Base-by-base conservation (phyloP, 1,140 invertebrate genomes). In the Sycophila sp. region DNA sequence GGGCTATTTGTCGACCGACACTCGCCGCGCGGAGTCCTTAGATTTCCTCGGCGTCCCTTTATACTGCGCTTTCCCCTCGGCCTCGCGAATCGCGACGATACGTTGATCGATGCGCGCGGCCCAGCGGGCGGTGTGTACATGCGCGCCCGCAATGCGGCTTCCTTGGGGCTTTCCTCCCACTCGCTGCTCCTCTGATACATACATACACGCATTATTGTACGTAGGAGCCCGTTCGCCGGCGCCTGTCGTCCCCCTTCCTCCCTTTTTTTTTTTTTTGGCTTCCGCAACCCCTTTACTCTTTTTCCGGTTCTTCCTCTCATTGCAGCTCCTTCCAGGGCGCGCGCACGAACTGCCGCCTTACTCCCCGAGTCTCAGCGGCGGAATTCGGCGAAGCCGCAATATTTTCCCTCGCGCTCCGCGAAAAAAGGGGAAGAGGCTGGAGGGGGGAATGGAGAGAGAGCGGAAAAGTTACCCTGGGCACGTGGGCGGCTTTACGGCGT, bases 51-150 rank as follows among this genome's bases (percentile, higher is more conserved):
- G n/a, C n/a, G n/a, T n/a, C n/a, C n/a, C n/a, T n/a, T n/a, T n/a
- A n/a, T n/a, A n/a, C n/a, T 17, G 34, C 17, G 34, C 40, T 62
- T 62, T 47, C 30, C 28, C 19, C 24, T 30, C 2, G 1, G 11
- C 11, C 28, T 5, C 13, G 49, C 38, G 17, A 69, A 72, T 69
- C 62, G n/a, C 64, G 71, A 71, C 76, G 78, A 80, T 80, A 77
- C 75, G 76, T 80, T 78, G 78, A 78, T 77, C 75, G 73, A 76
- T 76, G 77, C 73, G 76, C 68, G 75, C n/a, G n/a, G n/a, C n/a
- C n/a, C 19, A 47, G 42, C 19, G 11, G n/a, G 38, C 19, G 17
- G 10, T 22, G 17, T 10, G 42, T 4, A 1, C 19, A 10, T 6
- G n/a, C 4, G 19, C 42, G 74, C 71, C 71, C 73, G 75, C 74